Conservation (phyloP, 1,140 invertebrate genomes). For the Ceratitis capitata region DNA sequence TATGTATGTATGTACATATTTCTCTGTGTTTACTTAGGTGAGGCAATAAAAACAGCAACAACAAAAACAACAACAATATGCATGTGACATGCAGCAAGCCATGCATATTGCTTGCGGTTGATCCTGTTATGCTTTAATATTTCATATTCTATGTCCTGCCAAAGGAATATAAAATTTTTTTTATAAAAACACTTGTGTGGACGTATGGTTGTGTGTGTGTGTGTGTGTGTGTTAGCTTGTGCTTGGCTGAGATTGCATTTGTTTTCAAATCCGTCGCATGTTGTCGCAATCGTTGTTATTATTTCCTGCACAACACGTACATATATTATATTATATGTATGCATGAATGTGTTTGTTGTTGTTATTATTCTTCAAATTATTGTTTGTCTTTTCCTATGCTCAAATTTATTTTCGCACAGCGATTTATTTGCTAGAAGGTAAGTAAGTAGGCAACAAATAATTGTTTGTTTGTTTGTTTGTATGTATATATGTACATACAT, state of each 20-base stretch:
- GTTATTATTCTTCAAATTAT: background rate
- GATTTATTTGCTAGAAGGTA: background rate
- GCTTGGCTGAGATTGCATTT: constrained; percentile 8
- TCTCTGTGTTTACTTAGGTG: constrained; percentile 14
- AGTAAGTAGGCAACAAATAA: background rate
- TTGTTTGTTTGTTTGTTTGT: background rate
- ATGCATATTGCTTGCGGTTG: background rate
- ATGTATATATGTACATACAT: background rate
- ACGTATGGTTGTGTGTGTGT: background rate
- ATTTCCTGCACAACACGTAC: too few species aligned
- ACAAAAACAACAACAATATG: background rate
- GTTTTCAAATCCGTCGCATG: constrained; percentile 30
- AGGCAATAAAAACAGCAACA: background rate
- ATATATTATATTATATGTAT: too few species aligned
- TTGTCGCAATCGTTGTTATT: constrained; percentile 24
- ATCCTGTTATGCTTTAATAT: constrained; percentile 37
- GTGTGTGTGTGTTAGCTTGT: background rate
- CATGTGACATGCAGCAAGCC: background rate
- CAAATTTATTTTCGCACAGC: constrained; percentile 26
- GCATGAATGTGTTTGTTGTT: background rate
- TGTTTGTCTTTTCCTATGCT: background rate
- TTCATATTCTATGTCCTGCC: constrained; percentile 1
- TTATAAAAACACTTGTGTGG: too few species aligned
- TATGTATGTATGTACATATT: background rate
- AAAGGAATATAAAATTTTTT: too few species aligned